Evolutionary conservation across 2,797 vertebrate species (phyloP), one percentile per base, ranked within the genome.

Genomic region (Toxotes lorentzi): DNA sequence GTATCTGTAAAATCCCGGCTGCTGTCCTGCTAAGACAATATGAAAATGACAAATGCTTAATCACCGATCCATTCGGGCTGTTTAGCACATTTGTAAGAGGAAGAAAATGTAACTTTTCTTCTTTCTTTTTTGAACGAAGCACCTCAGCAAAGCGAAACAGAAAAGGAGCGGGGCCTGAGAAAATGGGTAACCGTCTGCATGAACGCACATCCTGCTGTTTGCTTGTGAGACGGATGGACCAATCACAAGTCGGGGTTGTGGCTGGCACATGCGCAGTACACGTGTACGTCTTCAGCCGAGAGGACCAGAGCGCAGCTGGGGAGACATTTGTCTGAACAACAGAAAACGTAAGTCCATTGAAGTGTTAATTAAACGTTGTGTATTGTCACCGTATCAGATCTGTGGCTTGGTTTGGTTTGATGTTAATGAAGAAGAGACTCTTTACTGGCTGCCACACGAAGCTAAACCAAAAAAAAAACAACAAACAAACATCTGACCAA

Each of bases 211-310:
- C 24, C 38, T 12, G 4, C 6, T 38, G 34, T 66, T 70, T 45
- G 7, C 51, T 3, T 7, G 40, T 65, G 23, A 47, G 48, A 32
- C 66, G 12, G 10, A 12, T 4, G 5, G 24, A 68, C 91, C 87
- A 91, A 92, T 91, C 85, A 84, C 0, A 73, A 8, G 40, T 30
- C 0, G 50, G 4, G n/a, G 2, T 5, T 73, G 41, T 0, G 5
- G 0, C 1, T 0, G 0, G 65, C 84, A 10, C 92, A 89, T 90
- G 92, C 91, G 91, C 85, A 87, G 71, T 79, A 16, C 10, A 7
- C 1, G 4, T 14, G 70, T n/a, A 58, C 62, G 48, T 30, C 14
- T 17, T 82, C 35, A 48, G 67, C 24, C 1, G 16, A 30, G 23
- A 19, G 11, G 51, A 41, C 7, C 40, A 10, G 6, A 17, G 58